These are phyloP conservation scores for Chloroceryle aenea DNA, from an alignment of 2,113 vertebrate genomes.

Conservation along the genomic window DNA sequence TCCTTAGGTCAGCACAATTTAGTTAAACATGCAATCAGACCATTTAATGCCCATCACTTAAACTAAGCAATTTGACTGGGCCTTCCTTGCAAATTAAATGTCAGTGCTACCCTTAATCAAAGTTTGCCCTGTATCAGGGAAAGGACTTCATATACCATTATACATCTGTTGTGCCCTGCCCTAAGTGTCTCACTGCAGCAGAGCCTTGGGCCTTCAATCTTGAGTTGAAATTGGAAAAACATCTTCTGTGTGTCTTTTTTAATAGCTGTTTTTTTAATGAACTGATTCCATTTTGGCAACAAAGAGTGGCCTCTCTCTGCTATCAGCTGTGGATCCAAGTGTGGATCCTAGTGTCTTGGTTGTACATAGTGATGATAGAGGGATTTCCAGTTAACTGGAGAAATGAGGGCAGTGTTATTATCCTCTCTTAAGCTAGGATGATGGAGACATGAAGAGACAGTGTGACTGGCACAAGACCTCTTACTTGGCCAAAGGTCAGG, in stretches of 20 bases:
- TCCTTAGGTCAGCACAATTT: neutral
- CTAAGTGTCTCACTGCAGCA: neutral
- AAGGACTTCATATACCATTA: neutral
- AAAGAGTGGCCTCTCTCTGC: neutral
- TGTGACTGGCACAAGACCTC: neutral
- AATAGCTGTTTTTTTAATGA: neutral
- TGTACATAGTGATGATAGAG: neutral
- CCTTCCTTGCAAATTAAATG: neutral
- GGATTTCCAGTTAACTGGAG: neutral
- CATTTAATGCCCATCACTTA: neutral
- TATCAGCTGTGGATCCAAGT: neutral
- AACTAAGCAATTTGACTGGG: conserved; percentile 11
- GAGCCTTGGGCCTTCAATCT: neutral
- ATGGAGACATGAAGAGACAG: neutral
- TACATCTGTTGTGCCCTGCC: rapidly evolving
- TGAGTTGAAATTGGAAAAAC: neutral
- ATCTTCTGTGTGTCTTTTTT: neutral
- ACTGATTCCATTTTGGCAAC: neutral
- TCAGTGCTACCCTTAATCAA: neutral
- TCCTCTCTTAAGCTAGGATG: neutral
- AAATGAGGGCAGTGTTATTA: neutral
- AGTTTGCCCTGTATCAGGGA: neutral
- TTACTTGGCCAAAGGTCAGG: neutral
- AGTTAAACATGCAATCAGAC: conserved; percentile 3
- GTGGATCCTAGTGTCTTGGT: neutral